Evolutionary conservation across 2,113 vertebrate species (phyloP), one percentile per base, ranked within the genome.

Genomic region (Tenebrosternarchus preto): DNA sequence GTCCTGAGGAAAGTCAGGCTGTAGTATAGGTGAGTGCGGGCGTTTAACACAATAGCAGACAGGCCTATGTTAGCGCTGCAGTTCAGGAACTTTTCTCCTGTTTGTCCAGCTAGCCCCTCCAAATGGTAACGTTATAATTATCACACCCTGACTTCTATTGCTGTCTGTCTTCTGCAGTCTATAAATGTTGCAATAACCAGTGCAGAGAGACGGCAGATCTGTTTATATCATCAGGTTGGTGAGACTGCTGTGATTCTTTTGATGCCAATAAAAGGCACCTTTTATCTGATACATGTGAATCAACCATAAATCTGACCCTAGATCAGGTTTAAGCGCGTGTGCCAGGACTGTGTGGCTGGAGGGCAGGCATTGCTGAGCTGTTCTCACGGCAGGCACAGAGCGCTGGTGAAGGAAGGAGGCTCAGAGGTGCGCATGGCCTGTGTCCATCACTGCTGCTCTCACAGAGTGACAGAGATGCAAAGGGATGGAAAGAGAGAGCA

Each of bases 261-360:
- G 33, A 22, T 55, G 43, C 50, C 70, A 64, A 66, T 67, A 76
- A 80, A 84, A 84, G 33, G 9, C 2, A 72, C 72, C 36, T 68
- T 63, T 80, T 36, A 39, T 60, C 36, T 69, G 19, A 17, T 17
- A 77, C 56, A 59, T 81, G 53, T 43, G 64, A 74, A 78, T 66
- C 31, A 24, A 74, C 31, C 12, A 29, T 76, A 66, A 66, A 61
- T 72, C 33, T 76, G 66, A 80, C 27, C 73, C 36, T 3, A 68
- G 29, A 78, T 31, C 39, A 61, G 19, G 68, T 63, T 69, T 39
- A 53, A 46, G 19, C 36, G 33, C n/a, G 11, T 9, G 22, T 73
- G 70, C 43, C 39, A 66, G 50, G 31, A 33, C 63, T 66, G 63
- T 4, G 22, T 25, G n/a, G 16, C 73, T 43, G 33, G 56, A 25